Percentiles rank a stretch among this genome's conserved stretches.
Evolutionary conservation across 2,888 invertebrate genomes (phyloP).

Genomic region (Lasioglossum lativentre): DNA sequence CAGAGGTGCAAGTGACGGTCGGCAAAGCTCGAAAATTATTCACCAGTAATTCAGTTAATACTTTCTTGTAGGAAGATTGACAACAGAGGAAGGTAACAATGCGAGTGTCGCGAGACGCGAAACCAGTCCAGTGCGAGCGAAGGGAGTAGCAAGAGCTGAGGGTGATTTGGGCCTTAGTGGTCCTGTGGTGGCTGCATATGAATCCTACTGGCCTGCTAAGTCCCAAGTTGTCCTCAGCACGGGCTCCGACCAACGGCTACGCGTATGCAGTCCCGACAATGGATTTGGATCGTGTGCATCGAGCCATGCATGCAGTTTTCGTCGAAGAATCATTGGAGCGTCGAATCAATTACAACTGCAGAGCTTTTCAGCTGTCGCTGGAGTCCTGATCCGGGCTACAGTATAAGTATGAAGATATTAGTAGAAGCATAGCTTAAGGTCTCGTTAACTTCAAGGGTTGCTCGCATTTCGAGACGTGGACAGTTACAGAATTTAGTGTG

Average conservation of each 20-base stretch:
- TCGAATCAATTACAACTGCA: slow-evolving; percentile 39
- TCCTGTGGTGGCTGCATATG: slow-evolving; percentile 87
- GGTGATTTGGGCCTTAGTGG: slow-evolving; percentile 90
- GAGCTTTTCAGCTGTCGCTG: background rate
- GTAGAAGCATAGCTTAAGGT: too few species aligned
- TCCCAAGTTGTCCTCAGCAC: slow-evolving; percentile 89
- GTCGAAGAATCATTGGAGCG: slow-evolving; percentile 46
- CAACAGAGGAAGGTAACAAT: slow-evolving; percentile 44
- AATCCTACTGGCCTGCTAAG: slow-evolving; percentile 94
- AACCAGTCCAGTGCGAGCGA: slow-evolving; percentile 46
- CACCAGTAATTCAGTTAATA: slow-evolving; percentile 45
- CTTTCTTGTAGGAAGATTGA: slow-evolving; percentile 31
- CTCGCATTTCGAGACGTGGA: too few species aligned
- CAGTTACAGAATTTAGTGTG: too few species aligned
- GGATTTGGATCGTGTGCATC: slow-evolving; percentile 21
- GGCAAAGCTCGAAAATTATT: slow-evolving; percentile 25
- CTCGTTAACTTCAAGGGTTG: too few species aligned
- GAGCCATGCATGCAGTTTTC: slow-evolving; percentile 18
- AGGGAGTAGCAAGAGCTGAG: slow-evolving; percentile 40
- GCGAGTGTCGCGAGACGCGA: background rate
- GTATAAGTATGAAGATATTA: background rate
- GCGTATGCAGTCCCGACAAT: slow-evolving; percentile 24
- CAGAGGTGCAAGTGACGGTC: background rate
- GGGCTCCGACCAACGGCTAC: slow-evolving; percentile 38
- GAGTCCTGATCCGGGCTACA: background rate